These are phyloP conservation scores for Alloplasta piceator DNA, from an alignment of 2,888 invertebrate genomes.

Conservation along the genomic window DNA sequence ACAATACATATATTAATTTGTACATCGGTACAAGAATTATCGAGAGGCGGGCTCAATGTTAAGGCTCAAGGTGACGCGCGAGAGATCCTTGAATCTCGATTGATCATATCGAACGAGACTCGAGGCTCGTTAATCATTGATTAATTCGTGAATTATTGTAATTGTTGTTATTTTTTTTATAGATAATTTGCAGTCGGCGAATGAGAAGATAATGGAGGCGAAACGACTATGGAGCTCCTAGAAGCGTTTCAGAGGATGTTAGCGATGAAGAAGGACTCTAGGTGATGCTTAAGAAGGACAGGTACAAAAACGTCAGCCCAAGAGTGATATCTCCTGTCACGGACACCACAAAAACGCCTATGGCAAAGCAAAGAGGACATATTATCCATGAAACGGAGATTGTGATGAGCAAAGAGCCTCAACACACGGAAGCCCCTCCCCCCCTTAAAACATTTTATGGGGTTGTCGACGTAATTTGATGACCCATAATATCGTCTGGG, in stretches of 20 bases:
- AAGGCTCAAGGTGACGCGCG: background rate
- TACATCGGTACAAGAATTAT: background rate
- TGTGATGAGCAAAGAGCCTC: constrained; percentile 73
- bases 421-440: constrained; percentile 80
- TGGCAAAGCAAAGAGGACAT: constrained; percentile 16
- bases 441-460: constrained; percentile 82
- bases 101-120: background rate
- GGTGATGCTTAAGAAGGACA: background rate
- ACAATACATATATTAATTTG: constrained; percentile 23
- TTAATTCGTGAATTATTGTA: background rate
- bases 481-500: constrained; percentile 83
- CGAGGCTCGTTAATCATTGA: background rate
- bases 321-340: constrained; percentile 3
- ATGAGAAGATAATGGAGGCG: no score
- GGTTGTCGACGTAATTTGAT: constrained; percentile 83
- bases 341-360: constrained; percentile 10
- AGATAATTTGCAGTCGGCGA: background rate
- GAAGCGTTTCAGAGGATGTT: no score
- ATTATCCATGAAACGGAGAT: constrained; percentile 76
- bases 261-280: background rate
- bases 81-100: background rate
- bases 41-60: constrained; percentile 18
- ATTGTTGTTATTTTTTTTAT: background rate
- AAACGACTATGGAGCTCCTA: no score
- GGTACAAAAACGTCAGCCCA: background rate